Evolutionary conservation across 2,113 vertebrate genomes (phyloP).

Genomic region (Garra rufa): DNA sequence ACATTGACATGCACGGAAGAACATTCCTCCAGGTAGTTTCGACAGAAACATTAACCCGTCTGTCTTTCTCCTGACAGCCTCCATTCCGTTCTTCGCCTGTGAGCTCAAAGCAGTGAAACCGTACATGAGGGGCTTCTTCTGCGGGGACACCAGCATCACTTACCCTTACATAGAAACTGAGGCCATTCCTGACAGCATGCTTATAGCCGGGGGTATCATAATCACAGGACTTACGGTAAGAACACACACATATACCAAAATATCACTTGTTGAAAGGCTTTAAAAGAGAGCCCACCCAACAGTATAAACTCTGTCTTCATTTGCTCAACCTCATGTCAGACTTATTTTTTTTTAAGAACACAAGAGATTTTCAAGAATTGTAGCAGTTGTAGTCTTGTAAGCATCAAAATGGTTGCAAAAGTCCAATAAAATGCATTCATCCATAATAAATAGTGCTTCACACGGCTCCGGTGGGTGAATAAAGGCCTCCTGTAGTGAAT

Average conservation of each 20-base stretch:
- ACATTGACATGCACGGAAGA: not conserved
- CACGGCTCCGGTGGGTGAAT: too few species aligned
- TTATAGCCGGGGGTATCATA: conserved; percentile 76
- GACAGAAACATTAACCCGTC: conserved; percentile 17
- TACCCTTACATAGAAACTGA: conserved; percentile 70
- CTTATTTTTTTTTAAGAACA: not conserved
- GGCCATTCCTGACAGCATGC: conserved; percentile 73
- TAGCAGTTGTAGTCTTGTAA: not conserved
- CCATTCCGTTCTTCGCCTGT: conserved; percentile 80
- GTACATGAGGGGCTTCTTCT: conserved; percentile 79
- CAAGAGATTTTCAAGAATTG: not conserved
- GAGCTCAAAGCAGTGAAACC: conserved; percentile 76
- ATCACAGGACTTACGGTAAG: conserved; percentile 76
- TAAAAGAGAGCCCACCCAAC: not conserved
- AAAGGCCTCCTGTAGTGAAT: too few species aligned
- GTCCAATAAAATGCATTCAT: too few species aligned
- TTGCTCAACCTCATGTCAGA: not conserved
- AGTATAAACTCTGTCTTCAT: not conserved
- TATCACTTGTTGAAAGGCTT: not conserved
- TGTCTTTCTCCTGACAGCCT: conserved; percentile 72
- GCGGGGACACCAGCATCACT: conserved; percentile 77
- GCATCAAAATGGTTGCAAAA: not conserved
- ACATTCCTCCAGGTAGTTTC: conserved; percentile 13
- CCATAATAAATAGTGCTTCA: too few species aligned
- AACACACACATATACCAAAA: conserved; percentile 16